These are phyloP conservation scores for Parapsyche elsis DNA, from an alignment of 1,140 invertebrate species.

Conservation along the genomic window DNA sequence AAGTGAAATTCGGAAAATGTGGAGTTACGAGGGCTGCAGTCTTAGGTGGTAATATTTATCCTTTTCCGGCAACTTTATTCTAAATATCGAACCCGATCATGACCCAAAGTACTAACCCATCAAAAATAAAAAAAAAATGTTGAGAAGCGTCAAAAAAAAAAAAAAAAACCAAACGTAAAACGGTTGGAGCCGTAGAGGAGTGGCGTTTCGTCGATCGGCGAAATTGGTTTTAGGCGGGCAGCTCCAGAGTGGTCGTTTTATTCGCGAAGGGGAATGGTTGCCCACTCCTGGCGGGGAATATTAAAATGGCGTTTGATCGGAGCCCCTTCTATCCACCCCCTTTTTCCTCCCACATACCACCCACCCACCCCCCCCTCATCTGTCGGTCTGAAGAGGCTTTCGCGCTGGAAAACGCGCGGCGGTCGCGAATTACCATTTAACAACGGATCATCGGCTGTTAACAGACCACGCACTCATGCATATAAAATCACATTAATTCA, in stretches of 20 bases:
- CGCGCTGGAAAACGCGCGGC: neutral
- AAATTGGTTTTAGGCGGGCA: constrained; percentile 15
- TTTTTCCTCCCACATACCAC: too few relatives aligned
- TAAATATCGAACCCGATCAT: too few relatives aligned
- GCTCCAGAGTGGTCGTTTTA: neutral
- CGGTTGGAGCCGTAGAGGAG: neutral
- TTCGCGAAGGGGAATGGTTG: constrained; percentile 1
- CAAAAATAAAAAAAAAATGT: neutral
- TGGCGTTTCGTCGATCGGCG: neutral
- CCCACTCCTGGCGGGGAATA: constrained; percentile 12
- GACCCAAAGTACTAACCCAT: neutral
- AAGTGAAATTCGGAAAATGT: too few relatives aligned
- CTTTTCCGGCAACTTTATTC: too few relatives aligned
- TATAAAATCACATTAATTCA: neutral
- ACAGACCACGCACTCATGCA: neutral
- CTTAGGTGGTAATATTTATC: too few relatives aligned
- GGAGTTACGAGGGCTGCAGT: too few relatives aligned
- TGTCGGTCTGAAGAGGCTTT: neutral
- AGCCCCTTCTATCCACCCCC: neutral
- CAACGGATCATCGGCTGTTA: neutral
- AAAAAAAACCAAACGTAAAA: neutral
- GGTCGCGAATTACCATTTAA: neutral
- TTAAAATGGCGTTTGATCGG: constrained; percentile 9
- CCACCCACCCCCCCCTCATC: too few relatives aligned
- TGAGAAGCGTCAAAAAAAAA: neutral